Evolutionary conservation across 2,888 invertebrate species (phyloP).

Genomic region (Drosophila austrosaltans): DNA sequence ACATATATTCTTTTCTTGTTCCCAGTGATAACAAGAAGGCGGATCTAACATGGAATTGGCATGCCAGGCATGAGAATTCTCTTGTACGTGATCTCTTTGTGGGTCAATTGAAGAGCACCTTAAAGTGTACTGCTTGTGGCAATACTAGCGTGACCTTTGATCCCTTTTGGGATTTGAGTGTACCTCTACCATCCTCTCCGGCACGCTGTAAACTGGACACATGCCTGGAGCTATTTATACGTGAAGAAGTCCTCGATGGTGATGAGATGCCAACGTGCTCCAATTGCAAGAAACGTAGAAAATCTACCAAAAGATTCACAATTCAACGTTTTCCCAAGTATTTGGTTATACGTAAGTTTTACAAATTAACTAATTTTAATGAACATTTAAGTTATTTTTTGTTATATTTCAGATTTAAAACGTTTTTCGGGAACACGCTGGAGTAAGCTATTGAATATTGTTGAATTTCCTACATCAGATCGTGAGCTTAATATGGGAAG

Average conservation of each 20-base stretch:
- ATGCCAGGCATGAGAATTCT: constrained; percentile 93
- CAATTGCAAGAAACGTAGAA: constrained; percentile 94
- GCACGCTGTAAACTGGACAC: constrained; percentile 90
- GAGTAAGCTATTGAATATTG: constrained; percentile 92
- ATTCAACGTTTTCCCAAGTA: constrained; percentile 98
- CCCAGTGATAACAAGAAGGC: constrained; percentile 92
- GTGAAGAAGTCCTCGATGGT: constrained; percentile 95
- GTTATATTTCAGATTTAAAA: constrained; percentile 86
- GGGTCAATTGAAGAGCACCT: constrained; percentile 95
- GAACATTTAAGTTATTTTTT: no score
- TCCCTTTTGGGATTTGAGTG: constrained; percentile 96
- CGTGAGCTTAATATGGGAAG: constrained; percentile 89
- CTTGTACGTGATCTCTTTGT: constrained; percentile 96
- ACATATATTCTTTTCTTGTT: background rate
- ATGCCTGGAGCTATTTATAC: constrained; percentile 95
- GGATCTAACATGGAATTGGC: constrained; percentile 93
- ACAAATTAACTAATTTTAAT: no score
- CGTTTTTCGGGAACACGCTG: constrained; percentile 95
- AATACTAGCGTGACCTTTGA: constrained; percentile 97
- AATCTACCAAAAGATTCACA: constrained; percentile 96
- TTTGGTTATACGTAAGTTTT: constrained; percentile 90
- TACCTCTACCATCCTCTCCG: constrained; percentile 92
- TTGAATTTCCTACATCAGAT: constrained; percentile 92
- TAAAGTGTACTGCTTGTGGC: constrained; percentile 94
- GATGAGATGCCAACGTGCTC: constrained; percentile 98